A percentile compares a stretch with the other conserved stretches of the same genome.
Evolutionary conservation across 1,140 invertebrate species (phyloP).

Genomic region (Cepaea nemoralis): DNA sequence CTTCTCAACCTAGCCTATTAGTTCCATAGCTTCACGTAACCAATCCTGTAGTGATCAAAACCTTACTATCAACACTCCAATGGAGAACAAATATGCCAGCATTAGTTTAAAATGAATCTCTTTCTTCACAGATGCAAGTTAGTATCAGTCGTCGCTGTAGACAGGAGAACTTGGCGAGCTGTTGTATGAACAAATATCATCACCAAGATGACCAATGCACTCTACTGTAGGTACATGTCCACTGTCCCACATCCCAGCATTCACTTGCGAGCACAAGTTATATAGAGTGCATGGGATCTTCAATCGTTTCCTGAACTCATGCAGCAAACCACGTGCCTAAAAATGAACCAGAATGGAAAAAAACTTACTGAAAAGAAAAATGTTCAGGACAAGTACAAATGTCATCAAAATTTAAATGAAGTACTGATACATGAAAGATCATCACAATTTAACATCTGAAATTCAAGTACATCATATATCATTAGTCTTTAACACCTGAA

Average conservation of each 20-base stretch:
- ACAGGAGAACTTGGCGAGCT: slow-evolving; percentile 51
- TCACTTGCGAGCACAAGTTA: slow-evolving; percentile 87
- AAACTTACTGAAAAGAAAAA: slow-evolving; percentile 87
- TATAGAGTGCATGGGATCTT: slow-evolving; percentile 89
- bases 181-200: slow-evolving; percentile 64
- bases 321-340: slow-evolving; percentile 86
- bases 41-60: too few relatives aligned
- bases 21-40: too few relatives aligned
- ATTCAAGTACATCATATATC: too few relatives aligned
- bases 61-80: too few relatives aligned
- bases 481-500: too few relatives aligned
- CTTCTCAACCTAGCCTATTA: too few relatives aligned
- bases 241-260: slow-evolving; percentile 93
- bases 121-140: background rate
- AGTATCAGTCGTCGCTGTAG: slow-evolving; percentile 18
- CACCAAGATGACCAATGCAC: slow-evolving; percentile 64
- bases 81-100: too few relatives aligned
- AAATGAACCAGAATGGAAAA: slow-evolving; percentile 41
- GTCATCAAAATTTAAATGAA: too few relatives aligned
- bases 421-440: too few relatives aligned
- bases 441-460: too few relatives aligned
- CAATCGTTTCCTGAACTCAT: slow-evolving; percentile 87
- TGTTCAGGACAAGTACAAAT: too few relatives aligned
- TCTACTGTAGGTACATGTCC: slow-evolving; percentile 78
- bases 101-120: too few relatives aligned